Evolutionary conservation across 1,140 invertebrate species (phyloP), one percentile per base, ranked within the genome.

Genomic region (Drosophila teissieri): DNA sequence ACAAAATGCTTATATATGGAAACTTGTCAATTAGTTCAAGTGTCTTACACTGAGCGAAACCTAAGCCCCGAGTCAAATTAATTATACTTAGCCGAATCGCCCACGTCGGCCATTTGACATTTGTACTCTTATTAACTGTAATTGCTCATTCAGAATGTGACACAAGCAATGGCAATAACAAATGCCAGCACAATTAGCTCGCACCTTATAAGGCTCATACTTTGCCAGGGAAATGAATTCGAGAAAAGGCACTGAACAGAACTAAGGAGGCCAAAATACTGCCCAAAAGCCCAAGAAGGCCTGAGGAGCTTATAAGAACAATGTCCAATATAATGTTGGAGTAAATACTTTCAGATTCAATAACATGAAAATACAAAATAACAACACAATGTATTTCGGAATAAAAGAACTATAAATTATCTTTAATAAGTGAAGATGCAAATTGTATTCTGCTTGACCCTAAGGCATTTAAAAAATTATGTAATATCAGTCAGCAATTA

Each of bases 21-120:
- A 89, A 84, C 85, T 89, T 84, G 85, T 89, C 86, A 80, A 84
- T 89, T 89, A 89, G 84, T 89, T 89, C 80, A 80, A 89, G 83
- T 84, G 67, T 60, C 61, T 24, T 80, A 84, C 80, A 89, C 84
- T 89, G 80, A 55, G 73, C 84, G 49, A 89, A 88, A 84, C 53
- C 65, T 57, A 85, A 67, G 52, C 19, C 60, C 65, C 67, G 34
- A 73, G 72, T 58, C 73, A 77, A 60, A 89, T 89, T 89, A 89
- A 89, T 89, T 84, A 89, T 83, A 80, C 84, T 89, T 84, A 78
- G 57, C 64, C 34, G 27, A 10, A 3, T 5, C 73, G 27, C 62
- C 56, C 68, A 67, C 75, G 51, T 49, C 31, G 36, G 45, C 51
- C 58, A 57, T 73, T 75, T 82, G 82, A 64, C 74, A 86, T 52